Evolutionary conservation across 2,797 vertebrate species (phyloP).

Genomic region (Zalophus californianus): DNA sequence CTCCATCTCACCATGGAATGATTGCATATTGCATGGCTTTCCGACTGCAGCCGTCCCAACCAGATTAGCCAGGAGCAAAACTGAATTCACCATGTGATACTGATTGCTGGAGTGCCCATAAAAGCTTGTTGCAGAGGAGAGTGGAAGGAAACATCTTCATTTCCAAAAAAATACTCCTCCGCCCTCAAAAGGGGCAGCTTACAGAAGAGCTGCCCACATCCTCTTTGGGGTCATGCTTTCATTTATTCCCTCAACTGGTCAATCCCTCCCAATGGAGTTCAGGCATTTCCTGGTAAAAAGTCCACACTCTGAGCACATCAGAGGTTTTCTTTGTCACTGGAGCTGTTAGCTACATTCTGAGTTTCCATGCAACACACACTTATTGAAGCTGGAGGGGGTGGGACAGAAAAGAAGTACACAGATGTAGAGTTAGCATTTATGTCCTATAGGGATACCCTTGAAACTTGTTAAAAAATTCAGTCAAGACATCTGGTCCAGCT

Average conservation of each 20-base stretch:
- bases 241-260: background rate
- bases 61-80: slow-evolving; percentile 36
- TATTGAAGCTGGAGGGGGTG: slow-evolving; percentile 77
- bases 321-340: slow-evolving; percentile 69
- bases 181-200: background rate
- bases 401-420: slow-evolving; percentile 83
- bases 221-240: background rate
- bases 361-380: slow-evolving; percentile 79
- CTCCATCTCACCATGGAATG: background rate
- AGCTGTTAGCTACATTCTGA: slow-evolving; percentile 81
- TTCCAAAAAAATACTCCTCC: slow-evolving; percentile 55
- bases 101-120: slow-evolving; percentile 50
- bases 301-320: slow-evolving; percentile 1
- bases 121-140: slow-evolving; percentile 58
- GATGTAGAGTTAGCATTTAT: slow-evolving; percentile 90
- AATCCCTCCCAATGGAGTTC: slow-evolving; percentile 24
- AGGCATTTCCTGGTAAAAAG: slow-evolving; percentile 44
- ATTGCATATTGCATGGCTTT: background rate
- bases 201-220: background rate
- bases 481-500: slow-evolving; percentile 93
- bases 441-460: slow-evolving; percentile 88
- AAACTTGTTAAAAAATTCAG: slow-evolving; percentile 90
- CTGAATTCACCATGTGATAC: background rate
- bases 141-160: slow-evolving; percentile 64
- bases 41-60: background rate